Evolutionary conservation across 1,140 invertebrate species (phyloP), one percentile per base, ranked within the genome.

Genomic region (Drosophila pruinosa): DNA sequence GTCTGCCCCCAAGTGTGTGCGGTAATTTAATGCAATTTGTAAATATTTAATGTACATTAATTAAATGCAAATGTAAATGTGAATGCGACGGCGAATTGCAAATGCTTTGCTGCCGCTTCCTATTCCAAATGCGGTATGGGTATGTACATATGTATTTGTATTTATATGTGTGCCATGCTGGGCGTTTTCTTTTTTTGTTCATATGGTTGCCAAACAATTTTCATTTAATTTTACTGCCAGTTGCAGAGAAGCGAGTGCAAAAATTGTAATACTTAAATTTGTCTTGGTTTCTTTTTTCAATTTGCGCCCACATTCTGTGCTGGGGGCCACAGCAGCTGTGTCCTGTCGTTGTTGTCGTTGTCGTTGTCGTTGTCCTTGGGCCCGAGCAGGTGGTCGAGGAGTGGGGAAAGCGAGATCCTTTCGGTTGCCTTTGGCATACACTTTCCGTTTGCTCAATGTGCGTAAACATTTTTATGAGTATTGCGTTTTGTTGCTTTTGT

Each of bases 31-130:
- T 83, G 57, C 81, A 86, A 88, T 81, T 86, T 75, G 81, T 86
- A 86, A 86, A 86, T 86, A 86, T 86, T 86, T 86, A 81, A 86
- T 81, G 81, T 78, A 81, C 81, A 86, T 86, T 86, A 86, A 86
- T 86, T 86, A 81, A 81, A 85, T 86, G 81, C 77, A 77, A 77
- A 81, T 85, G 80, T 68, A 56, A 69, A 69, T 62, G 57, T 39
- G 56, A 62, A 59, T 59, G 31, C 10, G 21, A 47, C n/a, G 12
- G 24, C 41, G 21, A 41, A 68, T 21, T 19, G 48, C 22, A 45
- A 31, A 57, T 45, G 39, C 39, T 45, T 57, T 41, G 34, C 10
- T 57, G 24, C 14, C n/a, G 21, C 48, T 15, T 36, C 45, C 61
- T 58, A 39, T 41, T 39, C 61, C 63, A 72, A 31, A 38, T 52